Evolutionary conservation across 2,888 invertebrate species (phyloP), one percentile per base, ranked within the genome.

Genomic region (Stenotaenia linearis): DNA sequence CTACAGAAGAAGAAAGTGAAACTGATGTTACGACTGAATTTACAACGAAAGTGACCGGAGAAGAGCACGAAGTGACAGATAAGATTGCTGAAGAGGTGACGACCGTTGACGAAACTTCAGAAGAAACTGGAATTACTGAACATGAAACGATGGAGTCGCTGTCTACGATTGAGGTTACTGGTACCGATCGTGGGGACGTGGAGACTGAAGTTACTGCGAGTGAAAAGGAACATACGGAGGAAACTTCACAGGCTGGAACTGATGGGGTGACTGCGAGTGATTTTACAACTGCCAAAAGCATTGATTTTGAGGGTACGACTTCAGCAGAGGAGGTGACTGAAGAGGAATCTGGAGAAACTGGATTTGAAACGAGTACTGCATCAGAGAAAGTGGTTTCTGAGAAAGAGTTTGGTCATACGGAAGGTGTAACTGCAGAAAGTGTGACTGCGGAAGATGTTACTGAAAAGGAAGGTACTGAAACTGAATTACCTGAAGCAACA

Each of bases 321-420:
- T 18, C 69, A 9, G 80, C 25, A 69, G 23, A 23, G 7, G 80
- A 69, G 78, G 80, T n/a, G 25, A 77, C 80, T 80, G 75, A 23
- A 78, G 15, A 6, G 1, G 78, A 75, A 23, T 77, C 25, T n/a
- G 78, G 15, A 45, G 74, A 32, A 32, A 32, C 74, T 75, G 75
- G 18, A 79, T 79, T 15, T 25, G 74, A 32, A 23, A 21, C 80
- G 15, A n/a, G n/a, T n/a, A n/a, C n/a, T n/a, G n/a, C n/a, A n/a
- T n/a, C n/a, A n/a, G n/a, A n/a, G n/a, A 28, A 12, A 12, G 18
- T 56, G 7, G 4, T 75, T 61, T 21, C 80, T n/a, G 15, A 21
- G 28, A 23, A 28, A 28, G 80, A 21, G 75, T n/a, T 23, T 18
- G 32, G 9, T 32, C 32, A 32, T 32, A 32, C 32, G 9, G 32